A percentile compares a stretch with the other conserved stretches of the same genome.
These are phyloP conservation scores for Hippoglossus hippoglossus DNA, from an alignment of 2,797 vertebrate species.

Conservation along the genomic window DNA sequence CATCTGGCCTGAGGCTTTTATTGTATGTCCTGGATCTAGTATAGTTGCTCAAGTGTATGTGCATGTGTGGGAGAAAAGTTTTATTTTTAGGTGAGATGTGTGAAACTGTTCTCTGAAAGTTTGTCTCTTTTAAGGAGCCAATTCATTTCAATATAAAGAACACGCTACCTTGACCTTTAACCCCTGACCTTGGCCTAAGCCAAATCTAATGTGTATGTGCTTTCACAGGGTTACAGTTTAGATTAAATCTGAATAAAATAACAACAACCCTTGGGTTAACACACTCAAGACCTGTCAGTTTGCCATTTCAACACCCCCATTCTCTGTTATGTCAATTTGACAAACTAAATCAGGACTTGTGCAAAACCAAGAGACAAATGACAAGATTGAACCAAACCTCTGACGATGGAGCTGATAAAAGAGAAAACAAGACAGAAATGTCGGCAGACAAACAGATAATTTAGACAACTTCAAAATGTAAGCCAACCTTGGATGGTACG, in stretches of 20 bases:
- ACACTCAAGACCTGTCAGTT: too few relatives aligned
- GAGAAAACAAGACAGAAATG: not conserved
- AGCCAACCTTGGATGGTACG: constrained; percentile 99
- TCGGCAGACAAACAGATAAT: not conserved
- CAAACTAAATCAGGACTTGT: too few relatives aligned
- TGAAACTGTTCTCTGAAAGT: constrained; percentile 8
- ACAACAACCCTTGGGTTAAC: too few relatives aligned
- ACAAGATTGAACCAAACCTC: not conserved
- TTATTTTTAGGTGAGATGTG: not conserved
- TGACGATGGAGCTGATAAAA: not conserved
- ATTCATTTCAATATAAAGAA: constrained; percentile 11
- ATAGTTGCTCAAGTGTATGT: constrained; percentile 30
- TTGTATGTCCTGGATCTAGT: constrained; percentile 71
- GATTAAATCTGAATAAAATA: constrained; percentile 1
- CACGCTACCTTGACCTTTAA: constrained; percentile 34
- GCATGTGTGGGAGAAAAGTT: constrained; percentile 8
- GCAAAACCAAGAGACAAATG: not conserved
- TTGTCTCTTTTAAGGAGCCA: constrained; percentile 5
- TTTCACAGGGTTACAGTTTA: not conserved
- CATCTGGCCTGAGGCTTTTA: constrained; percentile 59
- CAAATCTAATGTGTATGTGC: not conserved
- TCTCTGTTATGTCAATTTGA: not conserved
- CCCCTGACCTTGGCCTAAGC: constrained; percentile 7
- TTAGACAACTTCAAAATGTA: constrained; percentile 59
- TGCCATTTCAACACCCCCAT: too few relatives aligned